Base-by-base conservation (phyloP, 2,888 invertebrate species). In the Sipha maydis region DNA sequence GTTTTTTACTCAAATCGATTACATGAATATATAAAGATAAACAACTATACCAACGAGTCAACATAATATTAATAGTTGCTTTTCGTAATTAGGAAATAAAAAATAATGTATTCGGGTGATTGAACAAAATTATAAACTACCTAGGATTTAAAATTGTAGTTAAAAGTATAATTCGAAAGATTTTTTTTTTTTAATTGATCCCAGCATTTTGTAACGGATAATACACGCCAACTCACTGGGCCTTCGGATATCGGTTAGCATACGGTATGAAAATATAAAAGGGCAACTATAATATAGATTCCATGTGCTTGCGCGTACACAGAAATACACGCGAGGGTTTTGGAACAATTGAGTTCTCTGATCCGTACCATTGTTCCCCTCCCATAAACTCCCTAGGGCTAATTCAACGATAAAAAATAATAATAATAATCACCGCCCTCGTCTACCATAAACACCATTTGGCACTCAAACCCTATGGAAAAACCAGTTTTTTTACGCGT, bases 321-420 rank as follows among this genome's bases (percentile, higher is more conserved):
- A 11, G 54, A 48, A 48, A 38, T 69, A 67, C 28, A 80, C 9
- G 80, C 67, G 77, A 69, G 78, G 85, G 85, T 48, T 84, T 83
- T 85, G 69, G 67, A 88, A 88, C 80, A 82, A 88, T 88, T 41
- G 88, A 88, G 82, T 75, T 73, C 80, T 67, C 67, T 41, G 82
- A 75, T 73, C 86, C 79, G 79, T 86, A 34, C 34, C 56, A n/a
- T 54, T 34, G 78, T 73, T 25, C 28, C 80, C 80, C 86, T 28
- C 34, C 82, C 67, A 21, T 61, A 17, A 77, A 61, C 61, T 76
- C 88, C 82, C 82, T 17, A 34, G 75, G 88, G 88, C 67, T 86
- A 80, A 80, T 80, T 82, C 88, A 28, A 61, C 88, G 80, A 82
- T 88, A 67, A 76, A 73, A 88, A 82, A 67, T 61, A 38, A n/a